phyloP scores from a whole-genome alignment of 1,140 invertebrate species.

The Thaumatotibia leucotreta region DNA sequence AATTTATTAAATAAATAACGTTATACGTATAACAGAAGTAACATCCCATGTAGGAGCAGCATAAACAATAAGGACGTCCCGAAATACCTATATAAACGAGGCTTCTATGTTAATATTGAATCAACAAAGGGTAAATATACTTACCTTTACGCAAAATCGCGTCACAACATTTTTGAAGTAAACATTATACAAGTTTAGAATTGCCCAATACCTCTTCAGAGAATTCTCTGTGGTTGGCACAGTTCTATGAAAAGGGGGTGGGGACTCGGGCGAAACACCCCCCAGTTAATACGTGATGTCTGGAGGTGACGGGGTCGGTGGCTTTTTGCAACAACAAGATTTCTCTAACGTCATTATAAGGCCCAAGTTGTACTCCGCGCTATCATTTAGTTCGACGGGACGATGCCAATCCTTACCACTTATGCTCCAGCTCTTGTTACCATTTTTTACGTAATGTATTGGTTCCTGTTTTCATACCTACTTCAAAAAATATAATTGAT shows the following conservation, averaged over 20 bases:
- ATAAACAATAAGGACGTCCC: too few species aligned
- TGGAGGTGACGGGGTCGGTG: constrained; percentile 44
- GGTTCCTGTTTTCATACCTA: too few species aligned
- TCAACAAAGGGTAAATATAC: background rate
- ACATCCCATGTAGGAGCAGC: too few species aligned
- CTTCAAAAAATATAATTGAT: too few species aligned
- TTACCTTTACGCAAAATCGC: background rate
- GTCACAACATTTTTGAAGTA: background rate
- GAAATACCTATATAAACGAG: too few species aligned
- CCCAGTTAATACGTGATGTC: constrained; percentile 32
- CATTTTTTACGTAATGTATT: background rate
- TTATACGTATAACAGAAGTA: too few species aligned
- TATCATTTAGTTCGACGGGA: background rate
- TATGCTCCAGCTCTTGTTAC: background rate
- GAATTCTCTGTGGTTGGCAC: constrained; percentile 25
- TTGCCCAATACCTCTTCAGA: constrained; percentile 3
- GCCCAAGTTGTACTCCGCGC: constrained; percentile 11
- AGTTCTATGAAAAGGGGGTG: constrained; percentile 27
- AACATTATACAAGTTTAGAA: background rate
- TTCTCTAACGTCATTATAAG: constrained; percentile 34
- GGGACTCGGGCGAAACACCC: background rate
- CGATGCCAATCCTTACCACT: background rate
- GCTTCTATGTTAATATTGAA: background rate
- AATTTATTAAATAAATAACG: too few species aligned
- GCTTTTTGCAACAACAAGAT: constrained; percentile 47